Conservation (phyloP, 2,888 invertebrate species). For the Megastigmus dorsalis region DNA sequence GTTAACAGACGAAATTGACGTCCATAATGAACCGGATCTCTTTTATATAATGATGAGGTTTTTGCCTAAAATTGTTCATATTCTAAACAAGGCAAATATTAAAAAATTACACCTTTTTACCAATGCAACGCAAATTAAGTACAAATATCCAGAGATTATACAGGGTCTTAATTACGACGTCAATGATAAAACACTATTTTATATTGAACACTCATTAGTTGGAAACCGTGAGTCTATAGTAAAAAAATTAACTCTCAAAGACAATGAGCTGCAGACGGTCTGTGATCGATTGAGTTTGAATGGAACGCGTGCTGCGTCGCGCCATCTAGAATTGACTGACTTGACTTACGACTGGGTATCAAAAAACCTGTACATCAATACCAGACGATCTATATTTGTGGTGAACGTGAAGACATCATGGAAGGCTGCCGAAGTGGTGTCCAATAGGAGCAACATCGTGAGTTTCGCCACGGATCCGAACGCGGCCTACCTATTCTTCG, state of each 20-base stretch:
- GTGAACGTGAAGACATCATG: not conserved
- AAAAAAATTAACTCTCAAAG: too few species aligned
- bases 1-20: not conserved
- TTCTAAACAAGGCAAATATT: not conserved
- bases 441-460: not conserved
- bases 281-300: too few species aligned
- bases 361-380: conserved; percentile 1
- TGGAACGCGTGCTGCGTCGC: too few species aligned
- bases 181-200: too few species aligned
- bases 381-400: not conserved
- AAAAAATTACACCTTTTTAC: too few species aligned
- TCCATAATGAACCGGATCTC: conserved; percentile 8
- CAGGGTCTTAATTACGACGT: too few species aligned
- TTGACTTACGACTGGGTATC: conserved; percentile 7
- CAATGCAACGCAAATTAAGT: too few species aligned
- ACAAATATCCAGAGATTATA: too few species aligned
- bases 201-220: too few species aligned
- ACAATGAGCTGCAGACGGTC: too few species aligned
- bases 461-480: conserved; percentile 5
- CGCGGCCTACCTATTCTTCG: conserved; percentile 3
- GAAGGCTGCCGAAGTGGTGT: not conserved
- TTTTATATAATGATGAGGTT: conserved; percentile 8
- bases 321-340: not conserved
- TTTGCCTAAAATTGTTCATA: too few species aligned
- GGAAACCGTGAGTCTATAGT: too few species aligned